Evolutionary conservation across 2,113 vertebrate species (phyloP).

Genomic region (Casuarius casuarius): DNA sequence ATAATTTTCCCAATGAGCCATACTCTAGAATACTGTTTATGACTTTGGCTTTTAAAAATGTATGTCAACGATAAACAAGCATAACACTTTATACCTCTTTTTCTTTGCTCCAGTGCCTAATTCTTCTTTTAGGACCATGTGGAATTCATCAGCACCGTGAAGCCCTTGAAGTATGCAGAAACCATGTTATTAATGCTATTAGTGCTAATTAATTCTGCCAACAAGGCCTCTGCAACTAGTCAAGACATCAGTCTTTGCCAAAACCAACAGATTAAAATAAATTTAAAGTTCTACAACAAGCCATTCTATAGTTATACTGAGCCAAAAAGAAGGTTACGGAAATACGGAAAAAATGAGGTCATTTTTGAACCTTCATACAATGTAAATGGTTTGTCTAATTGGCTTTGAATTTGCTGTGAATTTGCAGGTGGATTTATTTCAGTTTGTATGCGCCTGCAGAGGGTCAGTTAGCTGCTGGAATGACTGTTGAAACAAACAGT

Average conservation of each 20-base stretch:
- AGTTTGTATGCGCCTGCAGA: not conserved
- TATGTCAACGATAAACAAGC: constrained; percentile 2
- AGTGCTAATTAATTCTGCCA: constrained; percentile 62
- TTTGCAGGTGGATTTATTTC: not conserved
- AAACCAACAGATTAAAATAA: constrained; percentile 46
- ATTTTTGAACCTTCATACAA: not conserved
- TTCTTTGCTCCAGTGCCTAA: not conserved
- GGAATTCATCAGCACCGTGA: constrained; percentile 15
- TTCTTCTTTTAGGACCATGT: not conserved
- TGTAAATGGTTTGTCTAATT: not conserved
- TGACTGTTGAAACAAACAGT: not conserved
- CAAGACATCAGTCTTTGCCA: constrained; percentile 31
- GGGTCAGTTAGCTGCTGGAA: not conserved
- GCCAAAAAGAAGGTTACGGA: not conserved
- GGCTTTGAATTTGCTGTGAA: not conserved
- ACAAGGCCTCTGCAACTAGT: constrained; percentile 10
- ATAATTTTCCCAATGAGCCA: constrained; percentile 8
- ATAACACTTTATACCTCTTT: not conserved
- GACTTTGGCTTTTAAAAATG: constrained; percentile 16
- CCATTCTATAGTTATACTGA: not conserved
- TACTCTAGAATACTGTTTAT: constrained; percentile 6
- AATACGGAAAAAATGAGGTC: not conserved
- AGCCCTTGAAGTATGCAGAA: constrained; percentile 25
- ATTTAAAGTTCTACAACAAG: not conserved
- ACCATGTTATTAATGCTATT: constrained; percentile 52